phyloP scores from a whole-genome alignment of 2,797 vertebrate genomes.

The Argya squamiceps region DNA sequence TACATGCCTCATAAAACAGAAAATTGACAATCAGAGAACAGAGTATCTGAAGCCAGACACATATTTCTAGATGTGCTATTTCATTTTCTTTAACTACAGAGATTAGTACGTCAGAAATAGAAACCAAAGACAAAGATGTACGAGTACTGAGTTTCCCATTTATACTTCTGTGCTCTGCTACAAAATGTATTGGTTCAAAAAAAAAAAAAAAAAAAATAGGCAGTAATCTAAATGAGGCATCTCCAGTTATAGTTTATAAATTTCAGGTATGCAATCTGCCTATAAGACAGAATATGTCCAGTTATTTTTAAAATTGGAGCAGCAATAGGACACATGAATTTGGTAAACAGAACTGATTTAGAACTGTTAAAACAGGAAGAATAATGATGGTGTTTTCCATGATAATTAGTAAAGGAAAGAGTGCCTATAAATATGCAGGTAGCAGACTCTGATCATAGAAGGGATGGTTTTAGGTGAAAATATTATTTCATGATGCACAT shows the following conservation, averaged over 20 bases:
- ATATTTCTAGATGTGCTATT: constrained; percentile 10
- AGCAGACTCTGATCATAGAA: not conserved
- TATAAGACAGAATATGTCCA: not conserved
- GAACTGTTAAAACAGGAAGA: not conserved
- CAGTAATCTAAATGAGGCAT: not conserved
- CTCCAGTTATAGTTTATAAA: not conserved
- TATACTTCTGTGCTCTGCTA: not conserved
- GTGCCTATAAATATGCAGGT: not conserved
- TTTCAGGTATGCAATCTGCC: not conserved
- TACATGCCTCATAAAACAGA: constrained; percentile 18
- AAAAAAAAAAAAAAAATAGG: not conserved
- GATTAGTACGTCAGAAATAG: constrained; percentile 13
- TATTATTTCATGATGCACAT: not conserved
- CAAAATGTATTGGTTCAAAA: not conserved
- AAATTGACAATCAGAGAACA: not conserved
- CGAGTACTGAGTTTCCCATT: not conserved
- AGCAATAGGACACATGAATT: not conserved
- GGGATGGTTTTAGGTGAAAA: not conserved
- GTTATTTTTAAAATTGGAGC: not conserved
- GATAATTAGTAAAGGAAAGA: not conserved
- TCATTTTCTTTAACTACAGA: not conserved
- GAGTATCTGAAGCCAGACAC: not conserved
- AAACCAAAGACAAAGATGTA: constrained; percentile 37
- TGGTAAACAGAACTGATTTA: not conserved
- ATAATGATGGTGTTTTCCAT: rapidly evolving